Base-by-base conservation (phyloP, 2,113 vertebrate species). In the Megaleporinus macrocephalus region DNA sequence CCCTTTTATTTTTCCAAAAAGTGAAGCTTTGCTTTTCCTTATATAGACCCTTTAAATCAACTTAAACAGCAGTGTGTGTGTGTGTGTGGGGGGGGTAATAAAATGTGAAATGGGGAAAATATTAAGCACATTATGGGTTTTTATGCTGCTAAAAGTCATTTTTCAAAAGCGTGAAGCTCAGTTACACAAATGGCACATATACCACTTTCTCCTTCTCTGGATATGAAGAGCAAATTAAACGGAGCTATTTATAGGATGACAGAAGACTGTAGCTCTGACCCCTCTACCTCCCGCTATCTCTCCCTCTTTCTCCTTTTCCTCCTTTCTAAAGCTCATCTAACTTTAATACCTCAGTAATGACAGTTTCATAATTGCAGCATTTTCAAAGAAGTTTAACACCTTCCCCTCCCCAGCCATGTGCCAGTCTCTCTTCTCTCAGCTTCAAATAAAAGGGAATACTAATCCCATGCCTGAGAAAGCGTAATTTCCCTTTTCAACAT, bases 331-430 rank as follows among this genome's bases (percentile, higher is more conserved):
- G 69, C 78, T 77, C 33, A 16, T 41, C 20, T 61, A 29, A 70
- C 65, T 71, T 77, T 62, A 82, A 82, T 75, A 70, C n/a, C 33
- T 20, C 44, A 75, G 76, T 73, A 41, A 69, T 79, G 76, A 75
- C 82, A 84, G 72, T 76, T 84, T 66, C 20, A 70, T 80, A 83
- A 83, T 83, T 73, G 69, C 76, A 22, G 7, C 63, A 53, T 73
- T 66, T 57, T 65, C 33, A 66, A 18, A 29, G 30, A 51, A 53
- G 68, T 72, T 16, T 30, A 53, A 76, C 15, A 18, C 59, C 22
- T 13, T 13, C 11, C 16, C 26, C 44, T 20, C 36, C 26, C 26
- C 15, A n/a, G n/a, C 41, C 26, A 10, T 53, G 24, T 44, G 24
- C 44, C 27, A 66, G 26, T 33, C 5, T 47, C 10, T 12, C 26